phyloP scores from a whole-genome alignment of 1,140 invertebrate genomes.

The Nephila pilipes region DNA sequence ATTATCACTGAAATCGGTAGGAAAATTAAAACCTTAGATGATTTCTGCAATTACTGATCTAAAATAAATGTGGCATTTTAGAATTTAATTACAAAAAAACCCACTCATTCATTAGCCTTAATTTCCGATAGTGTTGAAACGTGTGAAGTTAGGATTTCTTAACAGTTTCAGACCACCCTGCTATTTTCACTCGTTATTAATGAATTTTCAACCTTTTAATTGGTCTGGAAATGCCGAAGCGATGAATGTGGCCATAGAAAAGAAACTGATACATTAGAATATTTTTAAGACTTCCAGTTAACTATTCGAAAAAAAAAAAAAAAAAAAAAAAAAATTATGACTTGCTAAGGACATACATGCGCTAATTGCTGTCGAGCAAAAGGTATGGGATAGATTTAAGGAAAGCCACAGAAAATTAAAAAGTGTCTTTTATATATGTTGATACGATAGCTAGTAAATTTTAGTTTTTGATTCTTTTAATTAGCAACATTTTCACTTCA shows the following conservation, averaged over 20 bases:
- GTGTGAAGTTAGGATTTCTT: background rate
- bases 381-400: no score
- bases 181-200: conserved; percentile 24
- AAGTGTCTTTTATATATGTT: no score
- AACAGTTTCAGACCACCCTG: conserved; percentile 33
- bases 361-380: background rate
- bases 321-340: background rate
- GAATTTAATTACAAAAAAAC: conserved; percentile 1
- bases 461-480: no score
- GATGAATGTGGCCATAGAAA: conserved; percentile 13
- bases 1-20: no score
- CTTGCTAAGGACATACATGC: background rate
- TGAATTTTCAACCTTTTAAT: conserved; percentile 3
- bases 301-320: no score
- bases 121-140: conserved; percentile 12
- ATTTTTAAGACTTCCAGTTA: background rate
- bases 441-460: no score
- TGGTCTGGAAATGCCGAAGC: background rate
- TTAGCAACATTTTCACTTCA: no score
- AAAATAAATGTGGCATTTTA: no score
- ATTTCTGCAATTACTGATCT: no score
- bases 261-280: background rate
- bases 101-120: background rate
- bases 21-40: no score
- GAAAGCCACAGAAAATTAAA: no score